Base-by-base conservation (phyloP, 2,113 vertebrate genomes). In the Myrmophylax atrothorax region DNA sequence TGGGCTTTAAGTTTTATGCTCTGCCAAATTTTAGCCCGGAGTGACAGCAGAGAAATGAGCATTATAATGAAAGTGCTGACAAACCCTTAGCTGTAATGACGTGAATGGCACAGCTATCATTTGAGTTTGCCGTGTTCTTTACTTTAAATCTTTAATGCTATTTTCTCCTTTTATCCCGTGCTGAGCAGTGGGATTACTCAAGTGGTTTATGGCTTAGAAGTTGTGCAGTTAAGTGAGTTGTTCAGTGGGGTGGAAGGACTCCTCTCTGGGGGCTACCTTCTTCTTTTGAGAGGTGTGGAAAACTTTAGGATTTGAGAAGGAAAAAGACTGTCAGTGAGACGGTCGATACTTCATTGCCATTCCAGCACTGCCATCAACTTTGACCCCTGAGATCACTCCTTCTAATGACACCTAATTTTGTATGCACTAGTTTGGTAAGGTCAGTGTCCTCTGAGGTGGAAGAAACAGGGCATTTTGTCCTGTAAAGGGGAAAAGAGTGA, bases 131-230 rank as follows among this genome's bases (percentile, higher is more conserved):
- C 82, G 60, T 77, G 53, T 90, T 96, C 95, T 92, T 95, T 86
- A 72, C 82, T 96, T 95, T 96, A 97, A 96, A 96, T 94, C 96
- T 96, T 92, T 95, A 96, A 95, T 96, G 88, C 96, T 96, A 96
- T 97, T 96, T 97, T 94, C 88, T 95, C 46, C 69, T 96, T 97
- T 95, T 93, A 94, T 95, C 90, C 86, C 15, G 10, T 38, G 53
- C 58, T 60, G 83, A 95, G 85, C 93, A 92, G 90, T 75, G 84
- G 89, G 90, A 96, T 97, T 96, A 95, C 76, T 94, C 83, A 82
- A 93, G 80, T 90, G 94, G 86, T 94, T 96, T 96, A 78, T 92
- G 80, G 77, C 76, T 94, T 92, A 84, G 80, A 89, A 92, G 60
- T 78, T 90, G 73, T 86, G 75, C 68, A 50, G 88, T 90, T 90